Conservation (phyloP, 2,113 vertebrate species). For the Labeo rohita region DNA sequence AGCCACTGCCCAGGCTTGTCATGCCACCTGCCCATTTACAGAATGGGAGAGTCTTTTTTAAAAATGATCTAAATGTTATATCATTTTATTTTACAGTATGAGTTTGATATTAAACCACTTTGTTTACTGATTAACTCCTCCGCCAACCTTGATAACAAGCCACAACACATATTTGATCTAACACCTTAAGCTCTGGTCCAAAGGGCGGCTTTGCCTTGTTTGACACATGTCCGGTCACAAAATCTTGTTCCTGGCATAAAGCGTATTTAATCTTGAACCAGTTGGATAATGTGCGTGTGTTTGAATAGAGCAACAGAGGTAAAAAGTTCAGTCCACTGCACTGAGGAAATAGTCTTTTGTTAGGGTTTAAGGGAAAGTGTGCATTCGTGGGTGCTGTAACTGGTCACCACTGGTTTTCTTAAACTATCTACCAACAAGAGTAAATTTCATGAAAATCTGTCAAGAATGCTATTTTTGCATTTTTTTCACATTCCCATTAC, state of each 20-base stretch:
- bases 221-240: not conserved
- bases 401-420: not conserved
- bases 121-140: conserved; percentile 18
- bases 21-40: not conserved
- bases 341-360: not conserved
- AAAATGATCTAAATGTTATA: not conserved
- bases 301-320: not conserved
- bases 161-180: not conserved
- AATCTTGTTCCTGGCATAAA: not conserved
- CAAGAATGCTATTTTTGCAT: not conserved
- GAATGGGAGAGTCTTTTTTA: not conserved
- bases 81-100: not conserved
- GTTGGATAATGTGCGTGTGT: not conserved
- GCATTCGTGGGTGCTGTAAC: not conserved
- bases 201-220: not conserved
- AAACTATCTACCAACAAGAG: not conserved
- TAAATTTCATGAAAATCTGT: not conserved
- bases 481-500: not conserved
- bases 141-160: not conserved
- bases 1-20: not conserved
- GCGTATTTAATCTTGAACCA: not conserved
- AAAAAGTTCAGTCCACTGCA: not conserved
- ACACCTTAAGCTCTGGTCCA: conserved; percentile 18
- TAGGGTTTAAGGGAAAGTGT: not conserved
- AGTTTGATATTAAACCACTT: not conserved